Conservation (phyloP, 1,140 invertebrate species). For the Sinella curviseta region DNA sequence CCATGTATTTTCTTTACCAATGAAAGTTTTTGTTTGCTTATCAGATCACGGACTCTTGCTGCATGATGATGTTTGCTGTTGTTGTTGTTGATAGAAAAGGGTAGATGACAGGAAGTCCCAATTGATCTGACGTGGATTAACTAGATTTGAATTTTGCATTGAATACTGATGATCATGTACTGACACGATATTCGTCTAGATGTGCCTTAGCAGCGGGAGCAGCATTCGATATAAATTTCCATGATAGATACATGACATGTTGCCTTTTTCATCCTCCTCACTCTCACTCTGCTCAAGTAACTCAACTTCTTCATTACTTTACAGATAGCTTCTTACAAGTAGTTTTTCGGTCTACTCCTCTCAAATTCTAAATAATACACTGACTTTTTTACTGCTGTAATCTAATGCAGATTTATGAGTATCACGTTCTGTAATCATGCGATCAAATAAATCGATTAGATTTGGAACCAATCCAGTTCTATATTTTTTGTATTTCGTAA, state of each 20-base stretch:
- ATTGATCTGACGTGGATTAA: not conserved
- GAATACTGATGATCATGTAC: not conserved
- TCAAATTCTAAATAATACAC: no score
- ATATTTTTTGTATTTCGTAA: not conserved
- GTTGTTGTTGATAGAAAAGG: not conserved
- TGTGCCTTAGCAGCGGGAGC: no score
- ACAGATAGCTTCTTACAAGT: no score
- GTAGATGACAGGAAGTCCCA: not conserved
- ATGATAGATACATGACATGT: no score
- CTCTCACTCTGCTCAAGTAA: no score
- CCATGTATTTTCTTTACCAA: not conserved
- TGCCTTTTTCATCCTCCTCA: no score
- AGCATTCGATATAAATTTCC: no score
- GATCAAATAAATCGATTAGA: not conserved
- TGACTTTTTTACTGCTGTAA: no score
- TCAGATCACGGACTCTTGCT: not conserved
- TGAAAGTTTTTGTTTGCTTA: not conserved
- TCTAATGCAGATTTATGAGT: no score
- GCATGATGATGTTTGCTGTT: not conserved
- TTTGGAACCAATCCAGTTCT: constrained; percentile 8
- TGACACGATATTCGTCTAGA: not conserved
- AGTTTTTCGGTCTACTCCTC: no score
- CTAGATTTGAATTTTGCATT: not conserved
- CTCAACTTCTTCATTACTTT: no score
- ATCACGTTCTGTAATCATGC: not conserved